Conservation (phyloP, 2,888 invertebrate species). For the Dolomedes plantarius region DNA sequence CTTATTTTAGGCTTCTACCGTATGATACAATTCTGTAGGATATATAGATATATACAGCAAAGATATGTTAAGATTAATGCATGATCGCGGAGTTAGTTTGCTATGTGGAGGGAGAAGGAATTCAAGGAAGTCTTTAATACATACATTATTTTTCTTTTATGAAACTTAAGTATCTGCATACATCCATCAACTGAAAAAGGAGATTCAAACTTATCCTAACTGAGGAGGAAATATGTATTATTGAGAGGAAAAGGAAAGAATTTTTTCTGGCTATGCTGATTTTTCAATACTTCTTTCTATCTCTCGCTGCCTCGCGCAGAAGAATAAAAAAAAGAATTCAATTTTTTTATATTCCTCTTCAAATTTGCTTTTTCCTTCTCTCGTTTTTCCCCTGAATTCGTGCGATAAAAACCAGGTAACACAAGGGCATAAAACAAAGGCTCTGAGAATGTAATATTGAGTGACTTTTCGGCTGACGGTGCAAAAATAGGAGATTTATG, state of each 20-base stretch:
- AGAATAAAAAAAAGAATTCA: too few species aligned
- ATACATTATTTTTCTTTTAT: too few species aligned
- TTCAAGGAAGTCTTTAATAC: too few species aligned
- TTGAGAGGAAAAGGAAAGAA: conserved; percentile 39
- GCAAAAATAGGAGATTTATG: conserved; percentile 33
- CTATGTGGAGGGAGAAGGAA: too few species aligned
- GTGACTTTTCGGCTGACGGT: conserved; percentile 63
- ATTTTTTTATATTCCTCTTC: background rate
- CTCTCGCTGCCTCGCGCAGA: background rate
- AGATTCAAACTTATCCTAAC: too few species aligned
- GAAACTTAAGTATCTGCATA: too few species aligned
- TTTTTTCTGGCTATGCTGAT: conserved; percentile 36
- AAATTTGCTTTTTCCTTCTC: conserved; percentile 31
- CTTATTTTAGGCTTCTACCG: too few species aligned
- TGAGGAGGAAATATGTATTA: conserved; percentile 53
- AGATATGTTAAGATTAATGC: too few species aligned
- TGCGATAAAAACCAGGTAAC: conserved; percentile 32
- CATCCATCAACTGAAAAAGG: too few species aligned
- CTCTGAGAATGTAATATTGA: conserved; percentile 56
- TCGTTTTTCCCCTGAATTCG: conserved; percentile 11
- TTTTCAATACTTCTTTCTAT: background rate
- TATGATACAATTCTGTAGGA: too few species aligned
- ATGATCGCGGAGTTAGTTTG: too few species aligned
- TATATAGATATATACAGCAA: too few species aligned
- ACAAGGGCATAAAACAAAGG: conserved; percentile 49